Percentiles rank a stretch among this genome's conserved stretches.
These are phyloP conservation scores for Sitodiplosis mosellana DNA, from an alignment of 1,140 invertebrate species.

Conservation along the genomic window DNA sequence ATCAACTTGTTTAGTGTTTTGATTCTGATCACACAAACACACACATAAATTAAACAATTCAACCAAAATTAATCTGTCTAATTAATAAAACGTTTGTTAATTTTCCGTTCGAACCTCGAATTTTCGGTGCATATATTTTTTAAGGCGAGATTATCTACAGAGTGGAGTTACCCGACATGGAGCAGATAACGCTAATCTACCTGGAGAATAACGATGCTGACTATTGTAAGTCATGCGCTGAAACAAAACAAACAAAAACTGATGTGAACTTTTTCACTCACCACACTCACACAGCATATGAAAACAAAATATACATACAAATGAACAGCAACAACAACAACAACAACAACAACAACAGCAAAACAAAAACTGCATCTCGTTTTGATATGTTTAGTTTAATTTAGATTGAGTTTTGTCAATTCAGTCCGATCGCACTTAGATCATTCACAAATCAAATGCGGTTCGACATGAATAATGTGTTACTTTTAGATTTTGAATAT, in stretches of 20 bases:
- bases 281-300: too few relatives aligned
- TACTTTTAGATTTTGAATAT: background rate
- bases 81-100: background rate
- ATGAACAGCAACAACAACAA: too few relatives aligned
- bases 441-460: too few relatives aligned
- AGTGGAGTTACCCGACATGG: conserved; percentile 74
- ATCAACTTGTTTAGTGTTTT: conserved; percentile 1
- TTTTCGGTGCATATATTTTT: background rate
- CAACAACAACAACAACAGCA: background rate
- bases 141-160: conserved; percentile 71
- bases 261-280: too few relatives aligned
- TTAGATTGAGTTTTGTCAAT: too few relatives aligned
- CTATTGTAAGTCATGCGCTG: conserved; percentile 43
- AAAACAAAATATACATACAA: too few relatives aligned
- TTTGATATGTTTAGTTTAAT: background rate
- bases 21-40: background rate
- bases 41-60: conserved; percentile 2
- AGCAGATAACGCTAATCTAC: conserved; percentile 76
- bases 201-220: conserved; percentile 56
- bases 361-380: background rate
- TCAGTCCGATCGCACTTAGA: too few relatives aligned
- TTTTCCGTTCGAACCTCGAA: background rate
- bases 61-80: too few relatives aligned
- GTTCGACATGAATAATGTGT: too few relatives aligned
- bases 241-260: too few relatives aligned